These are phyloP conservation scores for Parnassius orleans DNA, from an alignment of 2,888 invertebrate species.

Conservation along the genomic window DNA sequence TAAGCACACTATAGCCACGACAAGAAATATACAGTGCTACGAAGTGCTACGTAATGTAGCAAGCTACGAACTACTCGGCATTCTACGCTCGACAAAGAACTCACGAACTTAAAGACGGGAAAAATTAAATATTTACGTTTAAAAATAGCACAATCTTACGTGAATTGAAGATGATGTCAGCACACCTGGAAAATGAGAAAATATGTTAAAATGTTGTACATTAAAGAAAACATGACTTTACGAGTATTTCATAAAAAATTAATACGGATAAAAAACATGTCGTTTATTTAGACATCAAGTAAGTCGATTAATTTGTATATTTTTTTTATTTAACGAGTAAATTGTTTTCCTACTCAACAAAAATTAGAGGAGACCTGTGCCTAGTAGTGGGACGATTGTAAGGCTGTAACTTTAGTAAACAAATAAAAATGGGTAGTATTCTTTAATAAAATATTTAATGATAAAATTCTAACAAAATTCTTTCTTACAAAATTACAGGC, in stretches of 20 bases:
- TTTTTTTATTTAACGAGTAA: no score
- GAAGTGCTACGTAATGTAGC: conserved; percentile 12
- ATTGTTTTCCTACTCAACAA: no score
- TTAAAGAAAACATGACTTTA: not conserved
- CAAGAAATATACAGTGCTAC: conserved; percentile 16
- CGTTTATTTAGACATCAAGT: no score
- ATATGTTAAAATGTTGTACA: conserved; percentile 13
- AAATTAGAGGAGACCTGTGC: no score
- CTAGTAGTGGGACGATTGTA: no score
- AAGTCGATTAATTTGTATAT: no score
- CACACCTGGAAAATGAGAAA: conserved; percentile 15
- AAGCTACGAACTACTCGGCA: conserved; percentile 8
- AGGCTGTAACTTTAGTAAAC: no score
- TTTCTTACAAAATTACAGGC: no score
- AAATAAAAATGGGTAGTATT: no score
- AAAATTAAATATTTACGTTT: conserved; percentile 5
- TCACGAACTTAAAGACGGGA: conserved; percentile 12
- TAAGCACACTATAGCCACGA: not conserved
- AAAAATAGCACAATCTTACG: conserved; percentile 21
- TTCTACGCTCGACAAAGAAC: conserved; percentile 9
- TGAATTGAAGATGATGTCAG: conserved; percentile 11
- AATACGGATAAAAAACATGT: no score
- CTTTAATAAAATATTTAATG: no score
- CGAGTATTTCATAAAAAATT: not conserved
- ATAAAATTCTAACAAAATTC: no score